Base-by-base conservation (phyloP, 2,888 invertebrate species). In the Netelia fuscicornis region DNA sequence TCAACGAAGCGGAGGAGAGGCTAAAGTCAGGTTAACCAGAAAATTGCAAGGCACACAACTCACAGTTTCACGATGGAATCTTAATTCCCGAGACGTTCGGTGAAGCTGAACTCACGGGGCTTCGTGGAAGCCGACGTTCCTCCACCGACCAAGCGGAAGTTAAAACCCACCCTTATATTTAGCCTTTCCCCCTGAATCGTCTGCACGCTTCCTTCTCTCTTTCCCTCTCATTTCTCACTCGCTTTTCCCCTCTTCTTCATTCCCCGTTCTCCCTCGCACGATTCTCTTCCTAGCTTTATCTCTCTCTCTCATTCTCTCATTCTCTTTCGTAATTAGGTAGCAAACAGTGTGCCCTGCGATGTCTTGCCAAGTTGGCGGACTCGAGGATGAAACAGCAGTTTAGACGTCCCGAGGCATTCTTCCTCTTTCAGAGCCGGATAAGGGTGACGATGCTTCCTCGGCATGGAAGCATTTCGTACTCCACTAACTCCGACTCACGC, bases 321-420 rank as follows among this genome's bases (percentile, higher is more conserved):
- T 89, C 89, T 88, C 87, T 85, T 88, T 86, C 88, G 90, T 91
- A 91, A 91, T 91, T 91, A 91, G 91, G 91, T 90, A 91, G 91
- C 91, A 91, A 91, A 91, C 91, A 91, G 91, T 88, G 79, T 88
- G 72, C 65, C 58, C 71, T 17, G 58, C 86, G 89, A 87, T 89
- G 90, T 91, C 91, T 90, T 90, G 90, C 91, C 91, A 91, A 91
- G 89, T 91, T 91, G 90, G 91, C 91, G 89, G 86, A 90, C 89
- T 90, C 88, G 78, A 88, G 89, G 90, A 91, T 91, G 91, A 91
- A 91, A 90, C 91, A 91, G 91, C 90, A 91, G 91, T 91, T 90
- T 90, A 89, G 72, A 72, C 78, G 74, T 75, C 72, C 71, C 72
- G 65, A 65, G 62, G 52, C 54, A 67, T 71, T 70, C 48, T 60